Percentiles rank a stretch among this genome's conserved stretches.
Conservation (phyloP, 1,140 invertebrate genomes). For the Zaprionus davidi region DNA sequence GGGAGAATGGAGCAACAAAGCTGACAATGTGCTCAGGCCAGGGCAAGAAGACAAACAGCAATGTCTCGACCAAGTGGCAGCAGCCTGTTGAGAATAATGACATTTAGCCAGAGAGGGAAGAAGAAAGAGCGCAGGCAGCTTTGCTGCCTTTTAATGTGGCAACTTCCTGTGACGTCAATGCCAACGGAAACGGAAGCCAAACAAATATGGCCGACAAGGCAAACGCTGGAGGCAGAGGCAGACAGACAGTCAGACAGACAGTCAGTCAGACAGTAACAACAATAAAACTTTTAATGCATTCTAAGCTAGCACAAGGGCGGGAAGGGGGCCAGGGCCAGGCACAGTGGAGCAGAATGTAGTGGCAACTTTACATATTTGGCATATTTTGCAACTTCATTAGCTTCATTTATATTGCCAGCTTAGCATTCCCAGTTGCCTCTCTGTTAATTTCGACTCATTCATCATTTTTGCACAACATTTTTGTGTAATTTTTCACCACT, state of each 20-base stretch:
- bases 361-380: background rate
- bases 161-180: constrained; percentile 61
- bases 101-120: constrained; percentile 36
- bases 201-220: constrained; percentile 67
- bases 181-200: constrained; percentile 74
- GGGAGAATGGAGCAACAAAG: background rate
- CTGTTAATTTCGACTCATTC: background rate
- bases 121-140: no score
- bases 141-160: constrained; percentile 62
- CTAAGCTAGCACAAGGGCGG: background rate
- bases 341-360: background rate
- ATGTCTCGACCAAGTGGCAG: background rate
- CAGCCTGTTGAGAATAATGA: constrained; percentile 53
- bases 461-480: background rate
- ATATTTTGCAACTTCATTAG: background rate
- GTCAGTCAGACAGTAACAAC: constrained; percentile 47
- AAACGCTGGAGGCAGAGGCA: background rate
- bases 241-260: background rate
- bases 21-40: constrained; percentile 7
- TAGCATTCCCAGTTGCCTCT: background rate
- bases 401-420: background rate
- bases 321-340: background rate
- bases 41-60: background rate
- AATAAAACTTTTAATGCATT: constrained; percentile 63
- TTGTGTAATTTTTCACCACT: constrained; percentile 26